A percentile compares a stretch with the other conserved stretches of the same genome.
Conservation (phyloP, 2,113 vertebrate species). For the Sceloporus undulatus region DNA sequence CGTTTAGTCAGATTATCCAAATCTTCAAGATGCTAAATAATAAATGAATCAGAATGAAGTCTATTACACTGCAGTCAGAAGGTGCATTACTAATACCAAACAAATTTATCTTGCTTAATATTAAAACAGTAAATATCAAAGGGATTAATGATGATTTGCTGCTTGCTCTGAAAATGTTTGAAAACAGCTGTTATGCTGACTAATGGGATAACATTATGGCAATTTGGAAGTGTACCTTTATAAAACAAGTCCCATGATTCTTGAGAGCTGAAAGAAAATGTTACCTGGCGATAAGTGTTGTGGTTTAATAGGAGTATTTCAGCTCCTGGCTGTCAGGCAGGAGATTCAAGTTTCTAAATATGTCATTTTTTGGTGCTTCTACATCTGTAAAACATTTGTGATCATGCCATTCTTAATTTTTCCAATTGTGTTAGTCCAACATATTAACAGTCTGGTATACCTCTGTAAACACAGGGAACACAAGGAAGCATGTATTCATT, state of each 20-base stretch:
- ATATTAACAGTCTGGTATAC: not conserved
- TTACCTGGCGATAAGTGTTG: not conserved
- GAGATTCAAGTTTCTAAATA: not conserved
- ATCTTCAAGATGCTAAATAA: not conserved
- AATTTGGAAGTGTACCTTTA: not conserved
- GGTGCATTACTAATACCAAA: conserved; percentile 28
- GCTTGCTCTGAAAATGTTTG: not conserved
- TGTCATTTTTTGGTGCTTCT: accelerated
- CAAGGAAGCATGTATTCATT: not conserved
- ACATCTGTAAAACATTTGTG: not conserved
- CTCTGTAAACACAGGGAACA: not conserved
- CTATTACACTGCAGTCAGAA: not conserved
- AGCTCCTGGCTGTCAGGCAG: too few species aligned
- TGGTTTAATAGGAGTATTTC: not conserved
- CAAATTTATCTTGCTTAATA: conserved; percentile 22
- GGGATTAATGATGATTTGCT: conserved; percentile 14
- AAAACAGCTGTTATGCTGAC: conserved; percentile 3
- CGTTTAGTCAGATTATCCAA: not conserved
- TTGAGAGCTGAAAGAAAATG: not conserved
- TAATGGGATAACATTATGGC: not conserved
- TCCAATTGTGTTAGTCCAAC: not conserved
- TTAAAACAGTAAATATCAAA: conserved; percentile 35
- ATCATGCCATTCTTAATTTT: not conserved
- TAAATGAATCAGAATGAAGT: conserved; percentile 28
- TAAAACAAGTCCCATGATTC: not conserved